Conservation (phyloP, 2,113 vertebrate species). For the Macrotis lagotis region DNA sequence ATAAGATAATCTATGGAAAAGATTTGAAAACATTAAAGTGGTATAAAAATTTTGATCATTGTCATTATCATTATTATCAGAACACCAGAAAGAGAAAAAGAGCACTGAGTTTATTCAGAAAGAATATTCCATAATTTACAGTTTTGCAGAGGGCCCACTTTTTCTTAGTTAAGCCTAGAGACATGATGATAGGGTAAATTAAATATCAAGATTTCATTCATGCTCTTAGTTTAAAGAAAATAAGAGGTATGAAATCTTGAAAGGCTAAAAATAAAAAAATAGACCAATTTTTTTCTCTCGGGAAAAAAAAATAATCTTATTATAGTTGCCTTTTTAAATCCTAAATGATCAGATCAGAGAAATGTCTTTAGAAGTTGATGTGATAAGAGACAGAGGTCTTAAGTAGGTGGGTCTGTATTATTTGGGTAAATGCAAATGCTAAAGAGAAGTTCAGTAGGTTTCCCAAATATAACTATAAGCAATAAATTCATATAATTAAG, state of each 20-base stretch:
- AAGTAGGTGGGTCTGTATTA: not conserved
- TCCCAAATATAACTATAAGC: constrained; percentile 2
- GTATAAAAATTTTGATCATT: not conserved
- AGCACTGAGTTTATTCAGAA: not conserved
- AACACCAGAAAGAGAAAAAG: not conserved
- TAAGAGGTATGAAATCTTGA: not conserved
- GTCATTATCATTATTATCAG: not conserved
- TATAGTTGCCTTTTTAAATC: not conserved
- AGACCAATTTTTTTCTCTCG: not conserved
- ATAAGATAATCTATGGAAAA: not conserved
- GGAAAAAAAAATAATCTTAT: not conserved
- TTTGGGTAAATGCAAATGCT: constrained; percentile 36
- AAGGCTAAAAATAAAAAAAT: not conserved
- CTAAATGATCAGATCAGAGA: not conserved
- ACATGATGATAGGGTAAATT: not conserved
- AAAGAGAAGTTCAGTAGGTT: constrained; percentile 50
- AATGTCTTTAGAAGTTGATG: not conserved
- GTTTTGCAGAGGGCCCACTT: not conserved
- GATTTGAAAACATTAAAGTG: not conserved
- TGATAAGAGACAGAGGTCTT: not conserved
- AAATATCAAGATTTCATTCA: not conserved
- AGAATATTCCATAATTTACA: not conserved
- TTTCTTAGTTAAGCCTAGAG: not conserved
- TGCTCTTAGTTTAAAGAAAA: not conserved
- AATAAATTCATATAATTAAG: constrained; percentile 51